phyloP scores from a whole-genome alignment of 2,797 vertebrate genomes.

The Iguana delicatissima region DNA sequence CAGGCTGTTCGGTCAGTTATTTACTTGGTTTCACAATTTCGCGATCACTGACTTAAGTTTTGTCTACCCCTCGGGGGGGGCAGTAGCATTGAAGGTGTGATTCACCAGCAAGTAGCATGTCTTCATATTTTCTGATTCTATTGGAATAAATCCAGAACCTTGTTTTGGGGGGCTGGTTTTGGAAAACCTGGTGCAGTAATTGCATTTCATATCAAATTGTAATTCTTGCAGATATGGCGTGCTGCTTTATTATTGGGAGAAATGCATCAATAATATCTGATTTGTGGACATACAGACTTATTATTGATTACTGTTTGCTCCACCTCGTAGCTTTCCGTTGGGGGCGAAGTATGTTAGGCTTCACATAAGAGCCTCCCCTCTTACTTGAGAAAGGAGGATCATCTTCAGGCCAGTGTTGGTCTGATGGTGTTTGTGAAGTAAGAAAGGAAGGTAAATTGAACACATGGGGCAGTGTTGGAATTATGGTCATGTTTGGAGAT shows the following conservation, averaged over 20 bases:
- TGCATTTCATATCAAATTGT: background rate
- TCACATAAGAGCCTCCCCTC: too few relatives aligned
- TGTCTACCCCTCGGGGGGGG: background rate
- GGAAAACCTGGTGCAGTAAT: too few relatives aligned
- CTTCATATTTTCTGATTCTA: background rate
- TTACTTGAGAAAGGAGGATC: too few relatives aligned
- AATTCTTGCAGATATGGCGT: background rate
- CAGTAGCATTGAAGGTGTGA: background rate
- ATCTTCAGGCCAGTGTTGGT: too few relatives aligned
- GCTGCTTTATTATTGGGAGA: background rate
- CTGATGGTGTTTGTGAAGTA: too few relatives aligned
- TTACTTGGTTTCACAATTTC: background rate
- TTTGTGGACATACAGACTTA: background rate
- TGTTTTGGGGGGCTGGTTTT: background rate
- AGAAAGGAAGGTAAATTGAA: too few relatives aligned
- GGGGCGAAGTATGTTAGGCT: too few relatives aligned
- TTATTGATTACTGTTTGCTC: background rate
- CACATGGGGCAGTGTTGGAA: too few relatives aligned
- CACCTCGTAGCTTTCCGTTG: background rate
- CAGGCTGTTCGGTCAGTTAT: background rate
- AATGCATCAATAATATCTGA: too few relatives aligned
- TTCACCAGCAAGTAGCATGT: too few relatives aligned
- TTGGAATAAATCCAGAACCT: constrained; percentile 7
- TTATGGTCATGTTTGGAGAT: too few relatives aligned
- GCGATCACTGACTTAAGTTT: background rate